These are phyloP conservation scores for Drosophila miranda DNA, from an alignment of 1,140 invertebrate species.

Conservation along the genomic window DNA sequence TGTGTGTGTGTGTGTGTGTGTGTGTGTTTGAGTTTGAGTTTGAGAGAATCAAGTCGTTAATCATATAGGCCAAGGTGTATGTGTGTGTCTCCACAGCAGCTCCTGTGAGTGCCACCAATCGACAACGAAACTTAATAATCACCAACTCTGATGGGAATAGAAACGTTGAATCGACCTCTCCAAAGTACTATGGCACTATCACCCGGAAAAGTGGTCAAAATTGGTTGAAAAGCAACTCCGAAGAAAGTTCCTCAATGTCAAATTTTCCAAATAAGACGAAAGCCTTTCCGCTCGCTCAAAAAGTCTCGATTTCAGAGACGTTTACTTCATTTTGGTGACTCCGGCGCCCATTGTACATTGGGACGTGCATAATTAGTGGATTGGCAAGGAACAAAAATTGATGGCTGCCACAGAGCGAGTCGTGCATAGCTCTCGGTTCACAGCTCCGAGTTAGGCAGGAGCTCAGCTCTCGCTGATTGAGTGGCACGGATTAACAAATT, in stretches of 20 bases:
- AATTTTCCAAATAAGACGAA: no score
- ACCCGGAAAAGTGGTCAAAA: neutral
- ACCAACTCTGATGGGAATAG: constrained; percentile 32
- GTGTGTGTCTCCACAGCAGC: neutral
- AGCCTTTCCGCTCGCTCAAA: no score
- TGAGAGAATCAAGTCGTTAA: constrained; percentile 61
- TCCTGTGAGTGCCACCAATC: constrained; percentile 34
- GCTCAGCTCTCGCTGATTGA: constrained; percentile 59
- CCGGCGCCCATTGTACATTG: constrained; percentile 31
- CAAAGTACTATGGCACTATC: constrained; percentile 5
- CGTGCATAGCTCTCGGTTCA: constrained; percentile 4
- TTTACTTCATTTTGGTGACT: neutral
- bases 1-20: constrained; percentile 4
- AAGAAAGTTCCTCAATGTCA: no score
- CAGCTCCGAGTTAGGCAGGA: neutral
- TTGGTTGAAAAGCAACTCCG: no score
- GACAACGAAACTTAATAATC: constrained; percentile 59
- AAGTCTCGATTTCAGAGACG: no score
- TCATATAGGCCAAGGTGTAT: constrained; percentile 52
- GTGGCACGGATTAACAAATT: constrained; percentile 77
- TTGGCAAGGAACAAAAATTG: constrained; percentile 50
- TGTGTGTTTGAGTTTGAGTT: no score
- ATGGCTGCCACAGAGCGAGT: constrained; percentile 28
- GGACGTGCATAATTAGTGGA: constrained; percentile 72
- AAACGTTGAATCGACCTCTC: constrained; percentile 12